Base-by-base conservation (phyloP, 2,888 invertebrate genomes). In the Ichneumon xanthorius region DNA sequence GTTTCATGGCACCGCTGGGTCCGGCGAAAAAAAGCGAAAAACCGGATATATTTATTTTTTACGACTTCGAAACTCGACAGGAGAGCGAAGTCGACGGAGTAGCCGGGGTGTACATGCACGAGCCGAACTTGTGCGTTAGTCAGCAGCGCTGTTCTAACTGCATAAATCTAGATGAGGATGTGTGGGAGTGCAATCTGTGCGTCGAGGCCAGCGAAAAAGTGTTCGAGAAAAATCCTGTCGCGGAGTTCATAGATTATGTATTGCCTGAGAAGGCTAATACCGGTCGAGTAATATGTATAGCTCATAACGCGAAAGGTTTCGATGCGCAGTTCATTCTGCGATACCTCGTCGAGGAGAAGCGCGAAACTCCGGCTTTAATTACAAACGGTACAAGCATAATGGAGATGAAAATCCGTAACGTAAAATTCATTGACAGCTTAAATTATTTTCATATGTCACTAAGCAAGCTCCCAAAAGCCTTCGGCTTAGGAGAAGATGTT, bases 391-490 rank as follows among this genome's bases (percentile, higher is more conserved):
- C 16, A 1, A 63, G 33, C 14, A 63, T 63, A n/a, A 63, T 63
- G 63, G n/a, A 33, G 16, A 61, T 63, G 63, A 33, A n/a, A 16
- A 33, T 61, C 16, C 26, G 16, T 30, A 19, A n/a, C 9, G 58
- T 61, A 3, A 61, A 30, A 14, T 90, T 90, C 80, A 85, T 89
- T 22, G 89, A 90, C 63, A 87, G 87, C 58, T 71, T 89, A 5
- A 91, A 89, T 84, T 91, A 90, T 81, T 88, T 91, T 58, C 90
- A 88, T 3, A 90, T 90, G 89, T 71, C 86, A 9, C 78, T 90
- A 7, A 40, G 82, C 2, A 84, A 79, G 22, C 55, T 91, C 9
- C 89, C 90, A 7, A 90, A 90, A 86, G 88, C 89, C 4, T 89
- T 91, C 72, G 89, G 84, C 55, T 81, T 91, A 9, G n/a, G 76